Evolutionary conservation across 2,797 vertebrate genomes (phyloP).

Genomic region (Sebastes taczanowskii): DNA sequence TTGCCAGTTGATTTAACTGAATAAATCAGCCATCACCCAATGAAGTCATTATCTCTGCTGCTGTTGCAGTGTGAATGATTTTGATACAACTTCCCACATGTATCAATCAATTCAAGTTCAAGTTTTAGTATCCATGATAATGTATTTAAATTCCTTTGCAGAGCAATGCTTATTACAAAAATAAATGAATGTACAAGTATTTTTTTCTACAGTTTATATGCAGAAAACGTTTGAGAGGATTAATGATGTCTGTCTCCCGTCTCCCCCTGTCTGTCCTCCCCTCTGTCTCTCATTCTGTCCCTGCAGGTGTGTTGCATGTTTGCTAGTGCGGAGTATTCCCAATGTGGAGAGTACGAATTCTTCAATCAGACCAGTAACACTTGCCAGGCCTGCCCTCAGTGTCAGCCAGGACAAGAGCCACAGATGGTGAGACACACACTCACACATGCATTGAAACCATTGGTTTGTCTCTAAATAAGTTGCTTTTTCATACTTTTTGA

Average conservation of each 20-base stretch:
- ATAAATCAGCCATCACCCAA: background rate
- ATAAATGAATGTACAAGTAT: background rate
- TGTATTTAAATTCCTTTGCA: background rate
- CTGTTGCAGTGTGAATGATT: background rate
- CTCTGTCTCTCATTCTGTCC: background rate
- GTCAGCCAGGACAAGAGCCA: constrained; percentile 94
- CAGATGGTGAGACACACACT: constrained; percentile 87
- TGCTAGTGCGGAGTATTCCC: constrained; percentile 88
- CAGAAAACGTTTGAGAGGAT: background rate
- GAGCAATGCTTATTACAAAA: background rate
- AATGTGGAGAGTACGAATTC: constrained; percentile 95
- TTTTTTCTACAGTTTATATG: background rate
- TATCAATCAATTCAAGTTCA: background rate
- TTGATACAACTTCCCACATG: background rate
- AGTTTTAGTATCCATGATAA: background rate
- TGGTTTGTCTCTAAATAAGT: background rate
- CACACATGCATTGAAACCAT: background rate
- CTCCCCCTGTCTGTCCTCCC: background rate
- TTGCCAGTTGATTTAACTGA: background rate
- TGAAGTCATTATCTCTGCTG: background rate
- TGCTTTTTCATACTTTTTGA: background rate
- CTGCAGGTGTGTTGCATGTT: constrained; percentile 88
- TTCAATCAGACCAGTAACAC: constrained; percentile 94
- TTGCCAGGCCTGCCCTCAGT: constrained; percentile 94
- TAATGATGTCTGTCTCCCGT: background rate